Percentiles rank a stretch among this genome's conserved stretches.
Evolutionary conservation across 1,140 invertebrate genomes (phyloP).

Genomic region (Watersipora subatra): DNA sequence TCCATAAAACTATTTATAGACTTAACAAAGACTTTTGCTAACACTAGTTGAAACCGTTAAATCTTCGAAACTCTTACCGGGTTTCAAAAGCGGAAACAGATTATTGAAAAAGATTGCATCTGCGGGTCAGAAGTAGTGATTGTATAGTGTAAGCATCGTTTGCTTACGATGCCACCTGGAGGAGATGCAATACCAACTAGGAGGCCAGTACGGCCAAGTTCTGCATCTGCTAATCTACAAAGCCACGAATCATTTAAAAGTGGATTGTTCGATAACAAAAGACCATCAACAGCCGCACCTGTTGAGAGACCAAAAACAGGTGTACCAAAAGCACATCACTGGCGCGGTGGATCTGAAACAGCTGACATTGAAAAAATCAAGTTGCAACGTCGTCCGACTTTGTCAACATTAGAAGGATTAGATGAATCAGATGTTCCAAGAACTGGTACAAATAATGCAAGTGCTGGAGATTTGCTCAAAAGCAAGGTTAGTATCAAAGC

Average conservation of each 20-base stretch:
- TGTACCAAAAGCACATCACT: slow-evolving; percentile 11
- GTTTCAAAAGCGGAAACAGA: too few relatives aligned
- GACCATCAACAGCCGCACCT: slow-evolving; percentile 19
- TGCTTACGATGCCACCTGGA: slow-evolving; percentile 12
- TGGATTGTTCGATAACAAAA: slow-evolving; percentile 21
- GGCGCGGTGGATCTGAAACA: slow-evolving; percentile 8
- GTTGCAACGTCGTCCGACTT: slow-evolving; percentile 17
- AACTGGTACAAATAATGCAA: not conserved
- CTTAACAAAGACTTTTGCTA: too few relatives aligned
- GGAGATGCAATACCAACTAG: slow-evolving; percentile 13
- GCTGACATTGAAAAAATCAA: slow-evolving; percentile 11
- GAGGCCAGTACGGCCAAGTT: slow-evolving; percentile 24
- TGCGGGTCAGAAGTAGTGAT: too few relatives aligned
- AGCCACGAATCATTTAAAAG: slow-evolving; percentile 23
- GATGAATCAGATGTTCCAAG: slow-evolving; percentile 10
- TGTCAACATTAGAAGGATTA: slow-evolving; percentile 20
- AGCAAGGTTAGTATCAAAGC: not conserved
- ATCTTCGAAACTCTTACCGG: too few relatives aligned
- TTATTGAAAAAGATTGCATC: too few relatives aligned
- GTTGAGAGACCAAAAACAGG: slow-evolving; percentile 4
- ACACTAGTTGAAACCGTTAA: too few relatives aligned
- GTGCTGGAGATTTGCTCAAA: not conserved
- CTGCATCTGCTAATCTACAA: slow-evolving; percentile 28
- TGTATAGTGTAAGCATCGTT: not conserved
- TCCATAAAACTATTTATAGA: too few relatives aligned